Conservation (phyloP, 1,140 invertebrate genomes). For the Conus ventricosus region DNA sequence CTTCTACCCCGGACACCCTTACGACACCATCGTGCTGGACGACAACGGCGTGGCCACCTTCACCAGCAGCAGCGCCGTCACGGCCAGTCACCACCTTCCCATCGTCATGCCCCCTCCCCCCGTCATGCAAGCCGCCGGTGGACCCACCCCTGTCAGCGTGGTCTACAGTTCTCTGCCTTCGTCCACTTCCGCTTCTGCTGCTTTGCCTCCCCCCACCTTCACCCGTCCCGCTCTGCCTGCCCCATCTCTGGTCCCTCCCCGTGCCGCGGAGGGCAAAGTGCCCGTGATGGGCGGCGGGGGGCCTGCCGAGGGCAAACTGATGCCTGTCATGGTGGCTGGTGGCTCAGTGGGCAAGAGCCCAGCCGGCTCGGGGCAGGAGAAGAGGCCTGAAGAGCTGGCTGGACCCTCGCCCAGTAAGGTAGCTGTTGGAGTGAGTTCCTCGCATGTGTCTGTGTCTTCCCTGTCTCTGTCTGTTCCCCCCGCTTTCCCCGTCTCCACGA, state of each 20-base stretch:
- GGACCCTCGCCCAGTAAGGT: conserved; percentile 17
- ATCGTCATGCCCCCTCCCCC: conserved; percentile 39
- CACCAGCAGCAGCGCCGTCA: neutral
- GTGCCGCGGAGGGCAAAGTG: neutral
- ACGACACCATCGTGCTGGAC: conserved; percentile 1
- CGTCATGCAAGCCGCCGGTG: conserved; percentile 12
- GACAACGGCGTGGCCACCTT: conserved; percentile 23
- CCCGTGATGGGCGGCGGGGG: neutral
- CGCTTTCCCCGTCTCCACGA: conserved; percentile 30
- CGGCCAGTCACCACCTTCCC: conserved; percentile 2
- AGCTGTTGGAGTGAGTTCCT: neutral
- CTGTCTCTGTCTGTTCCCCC: neutral
- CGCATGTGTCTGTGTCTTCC: conserved; percentile 5
- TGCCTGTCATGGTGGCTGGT: neutral
- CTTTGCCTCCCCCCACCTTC: conserved; percentile 19
- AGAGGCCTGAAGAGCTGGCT: conserved; percentile 23
- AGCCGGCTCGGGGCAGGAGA: conserved; percentile 8
- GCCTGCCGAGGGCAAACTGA: neutral
- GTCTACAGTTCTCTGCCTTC: conserved; percentile 21
- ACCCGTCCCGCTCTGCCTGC: conserved; percentile 29
- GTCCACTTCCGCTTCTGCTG: neutral
- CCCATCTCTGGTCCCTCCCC: conserved; percentile 18
- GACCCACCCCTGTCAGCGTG: neutral
- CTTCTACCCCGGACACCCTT: conserved; percentile 57
- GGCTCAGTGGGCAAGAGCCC: conserved; percentile 13